Evolutionary conservation across 2,888 invertebrate genomes (phyloP).

Genomic region (Agrochola lychnidis): DNA sequence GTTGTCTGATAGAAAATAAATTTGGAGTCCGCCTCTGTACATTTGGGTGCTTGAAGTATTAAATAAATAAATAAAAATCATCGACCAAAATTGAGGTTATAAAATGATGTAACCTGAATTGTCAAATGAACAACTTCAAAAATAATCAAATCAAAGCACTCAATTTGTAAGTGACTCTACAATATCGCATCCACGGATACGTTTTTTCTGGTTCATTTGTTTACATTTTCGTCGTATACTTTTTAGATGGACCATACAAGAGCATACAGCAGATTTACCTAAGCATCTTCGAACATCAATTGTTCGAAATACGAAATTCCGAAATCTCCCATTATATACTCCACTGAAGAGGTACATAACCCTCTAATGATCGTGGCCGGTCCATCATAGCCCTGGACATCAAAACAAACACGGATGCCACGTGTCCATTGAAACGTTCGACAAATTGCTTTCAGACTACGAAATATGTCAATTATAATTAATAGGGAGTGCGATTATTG

Average conservation of each 20-base stretch:
- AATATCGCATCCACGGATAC: neutral
- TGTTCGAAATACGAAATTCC: slow-evolving; percentile 12
- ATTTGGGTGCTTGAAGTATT: too few species aligned
- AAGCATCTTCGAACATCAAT: neutral
- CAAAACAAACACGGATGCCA: slow-evolving; percentile 87
- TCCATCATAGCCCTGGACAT: slow-evolving; percentile 84
- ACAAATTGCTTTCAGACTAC: slow-evolving; percentile 85
- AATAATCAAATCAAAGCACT: neutral
- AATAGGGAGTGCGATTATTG: slow-evolving; percentile 85
- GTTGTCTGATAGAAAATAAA: too few species aligned
- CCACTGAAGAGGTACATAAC: slow-evolving; percentile 70
- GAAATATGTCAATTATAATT: slow-evolving; percentile 90
- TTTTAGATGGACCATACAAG: neutral
- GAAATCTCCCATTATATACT: slow-evolving; percentile 65
- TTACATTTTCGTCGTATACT: neutral
- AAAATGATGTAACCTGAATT: neutral
- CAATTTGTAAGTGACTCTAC: neutral
- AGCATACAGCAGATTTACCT: neutral
- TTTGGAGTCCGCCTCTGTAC: too few species aligned
- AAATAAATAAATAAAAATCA: neutral
- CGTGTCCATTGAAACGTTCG: slow-evolving; percentile 82
- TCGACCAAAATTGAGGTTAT: too few species aligned
- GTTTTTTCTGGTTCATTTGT: neutral
- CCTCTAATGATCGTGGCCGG: slow-evolving; percentile 76
- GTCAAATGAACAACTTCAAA: neutral